These are phyloP conservation scores for Digitonthophagus gazella DNA, from an alignment of 2,888 invertebrate species.

Conservation along the genomic window DNA sequence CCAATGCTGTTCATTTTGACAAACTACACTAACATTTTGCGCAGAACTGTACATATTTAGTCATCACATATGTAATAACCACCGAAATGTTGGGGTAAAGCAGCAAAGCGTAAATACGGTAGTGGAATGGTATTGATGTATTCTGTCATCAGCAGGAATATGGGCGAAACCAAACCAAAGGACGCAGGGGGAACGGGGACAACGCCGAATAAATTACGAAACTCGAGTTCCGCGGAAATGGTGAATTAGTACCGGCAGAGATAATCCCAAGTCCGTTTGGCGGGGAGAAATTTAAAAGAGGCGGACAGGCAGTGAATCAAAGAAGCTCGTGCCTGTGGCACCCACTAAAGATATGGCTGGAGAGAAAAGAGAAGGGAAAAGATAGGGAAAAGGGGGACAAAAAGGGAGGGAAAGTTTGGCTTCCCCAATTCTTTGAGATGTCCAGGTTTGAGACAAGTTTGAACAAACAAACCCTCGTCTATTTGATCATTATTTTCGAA, in stretches of 20 bases:
- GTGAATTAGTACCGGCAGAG: slow-evolving; percentile 6
- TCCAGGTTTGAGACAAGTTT: neutral
- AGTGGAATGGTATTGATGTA: neutral
- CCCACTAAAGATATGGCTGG: neutral
- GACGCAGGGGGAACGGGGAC: neutral
- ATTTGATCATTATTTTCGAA: neutral
- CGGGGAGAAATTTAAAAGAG: slow-evolving; percentile 9
- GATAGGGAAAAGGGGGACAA: neutral
- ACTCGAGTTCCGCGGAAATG: slow-evolving; percentile 1
- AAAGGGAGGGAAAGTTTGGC: neutral
- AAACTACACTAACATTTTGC: neutral
- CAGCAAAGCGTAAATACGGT: neutral
- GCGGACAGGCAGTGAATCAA: slow-evolving; percentile 11
- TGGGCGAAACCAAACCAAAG: neutral
- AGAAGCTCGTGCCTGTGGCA: neutral
- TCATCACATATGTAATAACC: neutral
- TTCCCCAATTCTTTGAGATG: neutral
- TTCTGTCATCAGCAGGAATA: neutral
- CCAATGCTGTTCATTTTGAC: neutral
- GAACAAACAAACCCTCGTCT: neutral
- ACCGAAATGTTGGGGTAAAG: neutral
- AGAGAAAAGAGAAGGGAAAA: neutral
- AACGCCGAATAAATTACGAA: slow-evolving; percentile 7
- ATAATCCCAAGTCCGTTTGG: slow-evolving; percentile 4
- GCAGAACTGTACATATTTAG: neutral